Evolutionary conservation across 2,113 vertebrate species (phyloP).

Genomic region (Hoplias malabaricus): DNA sequence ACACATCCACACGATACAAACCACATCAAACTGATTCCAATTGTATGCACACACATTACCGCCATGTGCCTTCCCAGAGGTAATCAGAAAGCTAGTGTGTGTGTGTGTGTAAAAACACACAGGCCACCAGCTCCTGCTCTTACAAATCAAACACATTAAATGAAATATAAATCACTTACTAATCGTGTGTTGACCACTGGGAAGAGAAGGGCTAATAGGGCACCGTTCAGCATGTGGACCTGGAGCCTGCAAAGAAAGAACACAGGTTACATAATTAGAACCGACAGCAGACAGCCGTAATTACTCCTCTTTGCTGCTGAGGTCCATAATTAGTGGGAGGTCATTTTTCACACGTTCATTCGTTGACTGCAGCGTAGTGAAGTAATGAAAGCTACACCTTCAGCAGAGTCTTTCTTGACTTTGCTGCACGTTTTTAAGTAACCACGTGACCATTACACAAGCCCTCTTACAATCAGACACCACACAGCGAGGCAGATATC

Average conservation of each 20-base stretch:
- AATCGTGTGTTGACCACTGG: constrained; percentile 96
- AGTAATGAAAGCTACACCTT: background rate
- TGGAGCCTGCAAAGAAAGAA: constrained; percentile 79
- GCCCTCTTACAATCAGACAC: too few relatives aligned
- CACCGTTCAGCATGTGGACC: constrained; percentile 98
- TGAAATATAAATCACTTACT: constrained; percentile 76
- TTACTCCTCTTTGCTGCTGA: background rate
- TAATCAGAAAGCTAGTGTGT: background rate
- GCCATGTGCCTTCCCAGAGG: background rate
- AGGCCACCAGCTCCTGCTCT: background rate
- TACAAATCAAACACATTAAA: background rate
- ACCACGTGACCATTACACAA: background rate
- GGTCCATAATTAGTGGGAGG: background rate
- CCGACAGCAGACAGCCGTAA: background rate
- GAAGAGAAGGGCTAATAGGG: constrained; percentile 90
- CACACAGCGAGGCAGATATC: too few relatives aligned
- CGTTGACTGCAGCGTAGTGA: background rate
- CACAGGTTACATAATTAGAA: background rate
- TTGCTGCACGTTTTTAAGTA: background rate
- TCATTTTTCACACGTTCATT: background rate
- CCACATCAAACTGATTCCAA: too few relatives aligned
- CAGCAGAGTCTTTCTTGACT: background rate
- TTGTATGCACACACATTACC: background rate
- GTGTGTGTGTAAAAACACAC: background rate
- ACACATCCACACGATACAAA: too few relatives aligned